Evolutionary conservation across 2,888 invertebrate genomes (phyloP), one percentile per base, ranked within the genome.

Genomic region (Ichneumon xanthorius): DNA sequence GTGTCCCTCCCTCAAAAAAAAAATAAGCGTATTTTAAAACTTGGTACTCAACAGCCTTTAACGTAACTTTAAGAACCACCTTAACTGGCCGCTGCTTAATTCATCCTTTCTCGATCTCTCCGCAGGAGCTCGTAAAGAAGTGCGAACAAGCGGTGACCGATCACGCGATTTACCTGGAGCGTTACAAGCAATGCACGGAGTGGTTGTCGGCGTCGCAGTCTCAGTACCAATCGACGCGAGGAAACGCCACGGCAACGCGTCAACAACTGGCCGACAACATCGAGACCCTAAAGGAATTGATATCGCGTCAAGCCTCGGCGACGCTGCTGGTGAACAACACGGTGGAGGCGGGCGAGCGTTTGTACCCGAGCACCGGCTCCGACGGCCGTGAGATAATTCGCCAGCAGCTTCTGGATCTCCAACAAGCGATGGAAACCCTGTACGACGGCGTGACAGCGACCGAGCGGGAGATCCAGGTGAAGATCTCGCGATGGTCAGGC

Each of bases 371-470:
- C 0, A 98, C 98, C 0, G 97, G 98, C 2, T 95, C 96, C 1
- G 98, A 98, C 90, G 99, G 99, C 0, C 96, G 98, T 89, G 98
- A 98, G 92, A 95, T 96, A 0, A 96, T 98, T 84, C 96, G 97
- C 86, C 96, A 96, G 85, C 98, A 98, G 92, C 93, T 98, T 26
- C 96, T 98, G 91, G 97, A 98, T 90, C 95, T 98, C 45, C 97
- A 98, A 91, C 96, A 97, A 92, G 96, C 97, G 0, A 95, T 98
- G 86, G 98, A 98, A 89, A 95, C 96, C 67, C 94, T 98, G 0
- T 98, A 96, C 90, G 98, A 98, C 90, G 96, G 96, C 85, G 96
- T 98, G 53, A 96, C 96, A n/a, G 96, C 96, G 83, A 96, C 96
- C 0, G 97, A 98, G 88, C 96, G 97, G 80, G 97, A 97, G 89